Base-by-base conservation (phyloP, 1,140 invertebrate species). In the Macrosteles quadrilineatus region DNA sequence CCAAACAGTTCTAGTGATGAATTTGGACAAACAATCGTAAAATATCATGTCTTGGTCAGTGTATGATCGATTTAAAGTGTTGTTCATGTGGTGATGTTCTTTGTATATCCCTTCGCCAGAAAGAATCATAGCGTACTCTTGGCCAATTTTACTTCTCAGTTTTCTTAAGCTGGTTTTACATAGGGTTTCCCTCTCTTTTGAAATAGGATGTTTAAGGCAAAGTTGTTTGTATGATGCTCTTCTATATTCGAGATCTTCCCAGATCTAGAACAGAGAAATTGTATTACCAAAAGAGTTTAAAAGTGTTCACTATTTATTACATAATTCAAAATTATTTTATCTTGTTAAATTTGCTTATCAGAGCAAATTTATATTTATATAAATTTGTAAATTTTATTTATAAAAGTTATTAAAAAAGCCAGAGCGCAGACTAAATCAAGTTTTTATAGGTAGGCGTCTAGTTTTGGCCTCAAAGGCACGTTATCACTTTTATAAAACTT, bases 201-300 rank as follows among this genome's bases (percentile, higher is more conserved):
- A 50, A 19, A 50, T 50, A n/a, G 47, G 47, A 50, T 50, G 47
- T n/a, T 50, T 50, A 50, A 50, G 47, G n/a, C 47, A n/a, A 3
- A 9, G 47, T 9, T 17, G 4, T 19, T 17, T 21, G n/a, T 50
- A 50, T 4, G 47, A 50, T 4, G 3, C 4, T 11, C 21, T 50
- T 50, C 47, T 50, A 21, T 50, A 50, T 17, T 21, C 14, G n/a
- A 50, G 47, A n/a, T 50, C 47, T 50, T 50, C 47, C 14, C 21
- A 21, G n/a, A 50, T 50, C 47, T 50, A 19, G 32, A 36, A 36
- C 32, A 36, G 14, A 36, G 14, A 36, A 36, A 36, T n/a, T n/a
- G n/a, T n/a, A n/a, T n/a, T n/a, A n/a, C n/a, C n/a, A n/a, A n/a
- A n/a, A n/a, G n/a, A n/a, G n/a, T n/a, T n/a, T n/a, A n/a, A n/a